These are phyloP conservation scores for Chaetodon trifasciatus DNA, from an alignment of 2,797 vertebrate species.

Conservation along the genomic window DNA sequence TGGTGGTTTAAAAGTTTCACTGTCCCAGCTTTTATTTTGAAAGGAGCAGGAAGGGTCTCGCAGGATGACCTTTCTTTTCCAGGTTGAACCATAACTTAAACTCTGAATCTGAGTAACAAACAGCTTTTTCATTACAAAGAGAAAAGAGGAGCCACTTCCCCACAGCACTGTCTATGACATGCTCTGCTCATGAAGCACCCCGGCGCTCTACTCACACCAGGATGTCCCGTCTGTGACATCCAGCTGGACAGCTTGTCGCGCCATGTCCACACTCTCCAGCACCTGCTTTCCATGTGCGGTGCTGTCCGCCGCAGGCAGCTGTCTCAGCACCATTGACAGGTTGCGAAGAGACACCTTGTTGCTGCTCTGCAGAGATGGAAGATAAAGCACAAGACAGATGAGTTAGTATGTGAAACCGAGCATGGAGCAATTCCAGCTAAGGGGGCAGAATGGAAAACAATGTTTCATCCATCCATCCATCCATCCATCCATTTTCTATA, in stretches of 20 bases:
- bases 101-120: not conserved
- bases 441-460: too few relatives aligned
- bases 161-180: not conserved
- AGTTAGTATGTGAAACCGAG: not conserved
- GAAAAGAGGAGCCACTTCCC: not conserved
- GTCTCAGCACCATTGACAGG: slow-evolving; percentile 94
- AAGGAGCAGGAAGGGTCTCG: not conserved
- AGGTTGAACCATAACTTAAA: not conserved
- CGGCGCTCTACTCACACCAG: slow-evolving; percentile 90
- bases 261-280: slow-evolving; percentile 91
- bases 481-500: too few relatives aligned
- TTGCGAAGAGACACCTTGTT: slow-evolving; percentile 94
- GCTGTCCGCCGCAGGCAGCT: slow-evolving; percentile 81
- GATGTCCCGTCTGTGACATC: slow-evolving; percentile 91
- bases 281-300: slow-evolving; percentile 85
- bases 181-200: not conserved
- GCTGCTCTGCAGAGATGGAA: slow-evolving; percentile 83
- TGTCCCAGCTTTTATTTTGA: not conserved
- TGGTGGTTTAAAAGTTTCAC: not conserved
- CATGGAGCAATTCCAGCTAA: too few relatives aligned
- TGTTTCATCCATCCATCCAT: too few relatives aligned
- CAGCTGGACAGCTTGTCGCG: slow-evolving; percentile 91
- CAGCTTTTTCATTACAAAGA: not conserved
- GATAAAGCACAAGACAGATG: not conserved
- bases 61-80: not conserved